Evolutionary conservation across 1,140 invertebrate species (phyloP).

Genomic region (Lepidostoma basale): DNA sequence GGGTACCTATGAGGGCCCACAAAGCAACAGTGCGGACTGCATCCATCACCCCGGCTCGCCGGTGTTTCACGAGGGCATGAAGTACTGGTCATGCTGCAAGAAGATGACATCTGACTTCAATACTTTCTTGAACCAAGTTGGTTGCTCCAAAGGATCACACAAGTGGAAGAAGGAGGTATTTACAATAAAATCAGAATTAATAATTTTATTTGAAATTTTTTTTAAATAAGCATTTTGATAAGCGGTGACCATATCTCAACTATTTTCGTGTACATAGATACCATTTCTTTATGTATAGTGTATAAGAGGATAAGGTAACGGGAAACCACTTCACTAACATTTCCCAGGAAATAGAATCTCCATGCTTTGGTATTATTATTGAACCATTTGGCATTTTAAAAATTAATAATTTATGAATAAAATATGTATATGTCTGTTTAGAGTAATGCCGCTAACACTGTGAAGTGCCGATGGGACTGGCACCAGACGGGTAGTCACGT

Average conservation of each 20-base stretch:
- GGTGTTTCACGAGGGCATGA: constrained; percentile 97
- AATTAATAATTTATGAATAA: not conserved
- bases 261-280: no score
- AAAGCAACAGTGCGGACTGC: constrained; percentile 73
- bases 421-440: constrained; percentile 38
- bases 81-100: constrained; percentile 97
- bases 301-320: no score
- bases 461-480: constrained; percentile 90
- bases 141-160: constrained; percentile 84
- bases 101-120: constrained; percentile 94
- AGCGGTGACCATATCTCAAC: no score
- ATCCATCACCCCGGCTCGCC: constrained; percentile 87
- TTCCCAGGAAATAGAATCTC: no score
- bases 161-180: constrained; percentile 83
- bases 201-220: no score
- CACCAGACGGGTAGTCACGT: constrained; percentile 86
- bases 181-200: no score
- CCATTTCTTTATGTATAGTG: no score
- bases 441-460: constrained; percentile 60
- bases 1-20: constrained; percentile 70
- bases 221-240: no score
- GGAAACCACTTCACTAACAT: no score
- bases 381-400: no score
- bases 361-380: no score
- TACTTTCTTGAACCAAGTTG: constrained; percentile 86